phyloP scores from a whole-genome alignment of 2,797 vertebrate species.

The Tenualosa ilisha region DNA sequence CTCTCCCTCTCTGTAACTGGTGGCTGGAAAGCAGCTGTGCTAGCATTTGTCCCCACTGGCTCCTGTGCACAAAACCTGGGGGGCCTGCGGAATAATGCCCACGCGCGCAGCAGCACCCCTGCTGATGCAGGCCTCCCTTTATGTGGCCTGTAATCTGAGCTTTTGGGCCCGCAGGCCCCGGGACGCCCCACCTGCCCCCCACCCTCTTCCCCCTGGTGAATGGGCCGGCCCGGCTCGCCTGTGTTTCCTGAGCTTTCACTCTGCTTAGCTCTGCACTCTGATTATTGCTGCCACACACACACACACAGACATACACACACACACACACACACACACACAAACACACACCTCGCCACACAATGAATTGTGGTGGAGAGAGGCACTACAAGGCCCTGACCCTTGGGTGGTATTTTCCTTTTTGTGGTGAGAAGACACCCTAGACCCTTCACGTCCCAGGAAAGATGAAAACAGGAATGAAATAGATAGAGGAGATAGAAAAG shows the following conservation, averaged over 20 bases:
- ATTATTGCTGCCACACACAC: constrained; percentile 67
- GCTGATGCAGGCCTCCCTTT: constrained; percentile 84
- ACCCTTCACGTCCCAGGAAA: background rate
- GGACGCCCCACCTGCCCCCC: constrained; percentile 58
- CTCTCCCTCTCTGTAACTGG: background rate
- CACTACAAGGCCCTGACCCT: background rate
- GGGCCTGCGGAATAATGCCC: constrained; percentile 50
- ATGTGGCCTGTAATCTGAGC: constrained; percentile 83
- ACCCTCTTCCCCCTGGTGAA: constrained; percentile 61
- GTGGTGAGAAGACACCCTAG: background rate
- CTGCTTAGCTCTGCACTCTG: constrained; percentile 82
- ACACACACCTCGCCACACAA: background rate
- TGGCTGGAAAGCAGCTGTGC: constrained; percentile 44
- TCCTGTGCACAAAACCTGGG: constrained; percentile 42
- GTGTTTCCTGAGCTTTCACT: constrained; percentile 82
- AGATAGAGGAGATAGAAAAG: background rate
- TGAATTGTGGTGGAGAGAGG: background rate
- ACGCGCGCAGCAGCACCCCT: constrained; percentile 51
- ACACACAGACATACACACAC: constrained; percentile 28
- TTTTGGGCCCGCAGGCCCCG: constrained; percentile 67
- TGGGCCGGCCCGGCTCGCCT: constrained; percentile 66
- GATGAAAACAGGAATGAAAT: background rate
- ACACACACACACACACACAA: constrained; percentile 35
- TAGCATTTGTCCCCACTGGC: constrained; percentile 42
- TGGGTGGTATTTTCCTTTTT: background rate